Evolutionary conservation across 2,888 invertebrate species (phyloP), one percentile per base, ranked within the genome.

Genomic region (Belgica antarctica): DNA sequence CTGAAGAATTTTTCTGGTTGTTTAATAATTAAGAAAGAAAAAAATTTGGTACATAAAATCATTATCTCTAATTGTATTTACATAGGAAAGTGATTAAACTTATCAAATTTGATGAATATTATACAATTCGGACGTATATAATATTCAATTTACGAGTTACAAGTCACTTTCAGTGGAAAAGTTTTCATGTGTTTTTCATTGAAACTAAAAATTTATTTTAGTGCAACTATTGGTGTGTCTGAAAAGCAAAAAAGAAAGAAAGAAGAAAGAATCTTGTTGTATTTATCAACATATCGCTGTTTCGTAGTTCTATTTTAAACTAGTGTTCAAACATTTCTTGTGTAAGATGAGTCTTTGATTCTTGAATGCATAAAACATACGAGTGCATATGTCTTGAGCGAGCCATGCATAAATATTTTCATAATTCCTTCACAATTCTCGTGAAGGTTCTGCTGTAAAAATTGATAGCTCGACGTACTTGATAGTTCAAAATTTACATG

Each of bases 11-110:
- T 62, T 57, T 65, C 65, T 65, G 41, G 65, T 65, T 34, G 62
- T 62, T 62, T 62, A 61, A 31, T 34, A 68, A 68, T 27, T 57
- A 47, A 68, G 31, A 27, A 66, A 66, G 47, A 57, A 31, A 68
- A 68, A 68, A 57, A 47, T 46, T 68, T 68, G 68, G 68, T 68
- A 68, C 52, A 68, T 68, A 68, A 25, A 27, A 25, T 25, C 47
- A 68, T 68, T 68, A 68, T 68, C 68, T 25, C 52, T 68, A 15
- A 10, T 22, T 27, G 22, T 17, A 31, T 68, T 57, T 57, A 57
- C 27, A 68, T 47, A 28, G 25, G n/a, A 68, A 47, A 57, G 22
- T 68, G 68, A 68, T 68, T 68, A 68, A 68, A 68, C 19, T 68
- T 52, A 68, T 57, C 68, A 57, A 57, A 57, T 59, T 59, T 59